A percentile compares a stretch with the other conserved stretches of the same genome.
Conservation (phyloP, 2,888 invertebrate species). For the Scaeva pyrastri region DNA sequence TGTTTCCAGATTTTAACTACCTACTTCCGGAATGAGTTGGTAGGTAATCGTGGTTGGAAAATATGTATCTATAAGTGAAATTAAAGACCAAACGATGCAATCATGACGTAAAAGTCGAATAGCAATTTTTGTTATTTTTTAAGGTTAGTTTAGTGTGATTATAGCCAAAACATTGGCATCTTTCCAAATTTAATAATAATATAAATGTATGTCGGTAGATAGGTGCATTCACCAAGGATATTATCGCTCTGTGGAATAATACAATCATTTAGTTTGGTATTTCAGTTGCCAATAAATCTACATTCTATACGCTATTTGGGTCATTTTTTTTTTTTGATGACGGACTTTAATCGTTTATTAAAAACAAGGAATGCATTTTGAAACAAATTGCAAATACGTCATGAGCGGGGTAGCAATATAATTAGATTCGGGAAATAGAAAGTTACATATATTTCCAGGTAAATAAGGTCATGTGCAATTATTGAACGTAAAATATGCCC, state of each 20-base stretch:
- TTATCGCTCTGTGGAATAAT: not conserved
- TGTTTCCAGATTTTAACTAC: not conserved
- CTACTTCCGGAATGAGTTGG: not conserved
- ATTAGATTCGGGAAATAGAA: too few relatives aligned
- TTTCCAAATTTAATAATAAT: slow-evolving; percentile 9
- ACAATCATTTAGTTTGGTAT: slow-evolving; percentile 2
- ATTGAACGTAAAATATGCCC: too few relatives aligned
- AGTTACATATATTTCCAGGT: too few relatives aligned
- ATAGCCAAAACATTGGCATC: not conserved
- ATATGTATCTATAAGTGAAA: not conserved
- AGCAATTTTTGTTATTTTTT: not conserved
- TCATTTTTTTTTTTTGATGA: not conserved
- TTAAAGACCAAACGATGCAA: not conserved
- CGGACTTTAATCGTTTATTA: not conserved
- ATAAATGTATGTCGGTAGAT: too few relatives aligned
- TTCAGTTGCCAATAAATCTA: not conserved
- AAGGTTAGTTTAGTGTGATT: not conserved
- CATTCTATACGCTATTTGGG: not conserved
- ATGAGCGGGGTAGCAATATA: too few relatives aligned
- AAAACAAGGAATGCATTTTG: too few relatives aligned
- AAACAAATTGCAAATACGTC: too few relatives aligned
- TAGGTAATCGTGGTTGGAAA: not conserved
- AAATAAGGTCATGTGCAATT: too few relatives aligned
- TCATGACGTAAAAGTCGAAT: slow-evolving; percentile 2
- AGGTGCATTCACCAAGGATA: slow-evolving; percentile 10